phyloP scores from a whole-genome alignment of 2,888 invertebrate genomes.

The Cantharis nigra region DNA sequence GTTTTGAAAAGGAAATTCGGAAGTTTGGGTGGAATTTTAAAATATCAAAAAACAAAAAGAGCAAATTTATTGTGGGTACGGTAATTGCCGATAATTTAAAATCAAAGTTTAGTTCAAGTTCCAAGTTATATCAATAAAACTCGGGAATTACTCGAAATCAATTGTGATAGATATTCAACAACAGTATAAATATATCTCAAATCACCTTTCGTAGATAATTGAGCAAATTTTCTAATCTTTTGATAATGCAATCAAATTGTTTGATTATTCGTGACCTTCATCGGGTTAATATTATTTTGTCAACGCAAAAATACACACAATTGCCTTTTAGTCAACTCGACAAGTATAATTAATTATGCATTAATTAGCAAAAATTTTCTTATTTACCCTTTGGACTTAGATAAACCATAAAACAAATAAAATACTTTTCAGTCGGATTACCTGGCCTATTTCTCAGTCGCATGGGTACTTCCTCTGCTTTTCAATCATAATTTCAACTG shows the following conservation, averaged over 20 bases:
- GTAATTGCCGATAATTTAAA: neutral
- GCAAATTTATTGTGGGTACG: neutral
- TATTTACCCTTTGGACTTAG: neutral
- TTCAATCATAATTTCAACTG: no score
- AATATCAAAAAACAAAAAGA: neutral
- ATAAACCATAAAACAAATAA: neutral
- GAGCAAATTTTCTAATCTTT: neutral
- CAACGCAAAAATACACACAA: neutral
- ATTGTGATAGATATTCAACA: neutral
- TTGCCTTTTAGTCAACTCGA: neutral
- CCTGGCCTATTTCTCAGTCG: no score
- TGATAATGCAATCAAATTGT: neutral
- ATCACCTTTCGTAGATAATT: neutral
- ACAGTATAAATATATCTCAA: neutral
- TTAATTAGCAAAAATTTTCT: neutral
- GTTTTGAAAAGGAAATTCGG: neutral
- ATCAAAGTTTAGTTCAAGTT: neutral
- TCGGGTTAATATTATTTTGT: neutral
- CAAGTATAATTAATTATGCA: neutral
- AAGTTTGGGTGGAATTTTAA: neutral
- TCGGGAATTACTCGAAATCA: neutral
- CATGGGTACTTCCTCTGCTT: no score
- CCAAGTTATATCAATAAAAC: neutral
- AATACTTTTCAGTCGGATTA: neutral
- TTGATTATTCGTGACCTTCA: neutral